Base-by-base conservation (phyloP, 2,113 vertebrate species). In the western clawed frog (Xenopus tropicalis) region DNA sequence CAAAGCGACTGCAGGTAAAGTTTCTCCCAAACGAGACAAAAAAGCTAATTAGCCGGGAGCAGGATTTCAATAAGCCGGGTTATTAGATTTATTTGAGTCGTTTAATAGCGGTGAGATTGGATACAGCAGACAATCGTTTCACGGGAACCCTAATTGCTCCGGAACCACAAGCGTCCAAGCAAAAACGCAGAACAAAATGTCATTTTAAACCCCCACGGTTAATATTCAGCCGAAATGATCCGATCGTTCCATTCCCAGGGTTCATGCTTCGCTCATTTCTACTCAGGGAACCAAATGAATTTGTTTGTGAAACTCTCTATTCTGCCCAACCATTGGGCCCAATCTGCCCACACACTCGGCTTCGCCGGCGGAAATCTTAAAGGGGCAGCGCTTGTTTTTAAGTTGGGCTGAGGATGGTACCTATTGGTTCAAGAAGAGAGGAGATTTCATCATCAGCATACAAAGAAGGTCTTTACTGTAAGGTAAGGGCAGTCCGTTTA, bases 71-170 rank as follows among this genome's bases (percentile, higher is more conserved):
- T 66, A 66, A 57, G 54, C 54, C 37, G 24, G 52, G 48, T 66
- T 66, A 73, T 66, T 66, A 66, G 71, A 73, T 73, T 73, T 63
- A 22, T 73, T 73, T 73, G 57, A 66, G 48, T 73, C 63, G 56
- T 72, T 58, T 66, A 66, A 73, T 73, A 62, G 66, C 59, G 51
- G 22, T 46, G 56, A 66, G 71, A 73, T 73, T 73, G 59, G 54
- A 66, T 73, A 66, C 52, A 66, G 63, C 51, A 66, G 46, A 42
- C 48, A 25, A 20, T 59, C 63, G 59, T 66, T 73, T 73, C 66
- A 46, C 66, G 66, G 61, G 46, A 43, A 58, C n/a, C 22, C 61
- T 73, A 58, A 73, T 73, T 66, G 63, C 65, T 52, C 58, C 66
- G 42, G 17, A 73, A 66, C 62, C 63, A 56, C 63, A 64, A 52